Evolutionary conservation across 2,888 invertebrate genomes (phyloP).

Genomic region (Eueremaeus valkanovi): DNA sequence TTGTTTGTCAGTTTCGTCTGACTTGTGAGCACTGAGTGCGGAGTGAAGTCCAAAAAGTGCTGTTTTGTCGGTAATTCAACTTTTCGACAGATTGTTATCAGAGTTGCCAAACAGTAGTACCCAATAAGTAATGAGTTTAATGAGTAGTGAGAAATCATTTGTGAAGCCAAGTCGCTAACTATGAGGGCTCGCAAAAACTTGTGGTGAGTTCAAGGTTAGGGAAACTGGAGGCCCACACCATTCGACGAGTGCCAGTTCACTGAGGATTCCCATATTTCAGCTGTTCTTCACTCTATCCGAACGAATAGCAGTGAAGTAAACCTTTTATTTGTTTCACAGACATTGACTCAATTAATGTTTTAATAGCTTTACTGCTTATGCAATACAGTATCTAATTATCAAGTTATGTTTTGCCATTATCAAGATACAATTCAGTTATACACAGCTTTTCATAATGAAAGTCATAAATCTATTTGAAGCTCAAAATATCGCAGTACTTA

Average conservation of each 20-base stretch:
- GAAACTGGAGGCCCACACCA: slow-evolving; percentile 20
- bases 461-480: too few species aligned
- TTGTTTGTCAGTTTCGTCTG: neutral
- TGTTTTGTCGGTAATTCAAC: slow-evolving; percentile 23
- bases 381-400: too few species aligned
- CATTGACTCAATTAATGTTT: neutral
- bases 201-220: slow-evolving; percentile 23
- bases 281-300: neutral
- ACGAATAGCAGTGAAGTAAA: too few species aligned
- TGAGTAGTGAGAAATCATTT: neutral
- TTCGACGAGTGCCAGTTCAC: neutral
- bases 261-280: neutral
- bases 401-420: too few species aligned
- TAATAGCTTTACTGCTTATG: too few species aligned
- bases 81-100: slow-evolving; percentile 22
- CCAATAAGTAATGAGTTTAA: neutral
- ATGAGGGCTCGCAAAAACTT: neutral
- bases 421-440: too few species aligned
- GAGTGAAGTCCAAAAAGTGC: neutral
- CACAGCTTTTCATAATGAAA: too few species aligned
- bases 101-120: neutral
- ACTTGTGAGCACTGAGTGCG: neutral
- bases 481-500: too few species aligned
- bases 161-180: neutral
- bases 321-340: neutral